These are phyloP conservation scores for Clusia tigrina DNA, from an alignment of 2,888 invertebrate species.

Conservation along the genomic window DNA sequence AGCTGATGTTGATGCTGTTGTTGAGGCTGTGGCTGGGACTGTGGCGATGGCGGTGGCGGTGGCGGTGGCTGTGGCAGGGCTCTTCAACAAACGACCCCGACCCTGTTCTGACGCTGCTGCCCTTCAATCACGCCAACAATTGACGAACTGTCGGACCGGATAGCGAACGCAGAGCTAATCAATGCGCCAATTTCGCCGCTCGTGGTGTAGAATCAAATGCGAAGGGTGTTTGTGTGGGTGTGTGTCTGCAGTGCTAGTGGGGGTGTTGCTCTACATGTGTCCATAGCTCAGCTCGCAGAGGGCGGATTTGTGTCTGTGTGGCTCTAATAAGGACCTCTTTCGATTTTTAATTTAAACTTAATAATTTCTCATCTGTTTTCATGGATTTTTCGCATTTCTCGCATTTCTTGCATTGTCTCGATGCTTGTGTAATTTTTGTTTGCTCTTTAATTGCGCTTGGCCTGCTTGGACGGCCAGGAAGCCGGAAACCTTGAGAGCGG, in stretches of 20 bases:
- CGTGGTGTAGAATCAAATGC: slow-evolving; percentile 12
- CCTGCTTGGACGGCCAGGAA: slow-evolving; percentile 27
- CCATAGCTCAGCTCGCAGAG: no score
- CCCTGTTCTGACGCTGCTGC: slow-evolving; percentile 9
- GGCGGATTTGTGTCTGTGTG: background rate
- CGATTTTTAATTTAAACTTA: slow-evolving; percentile 31
- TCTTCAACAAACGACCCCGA: slow-evolving; percentile 2
- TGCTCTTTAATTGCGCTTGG: slow-evolving; percentile 4
- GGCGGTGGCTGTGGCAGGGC: background rate
- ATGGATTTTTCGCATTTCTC: slow-evolving; percentile 6
- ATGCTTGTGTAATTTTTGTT: no score
- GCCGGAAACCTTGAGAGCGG: slow-evolving; percentile 28
- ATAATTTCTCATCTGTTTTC: slow-evolving; percentile 33
- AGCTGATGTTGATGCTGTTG: no score
- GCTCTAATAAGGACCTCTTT: slow-evolving; percentile 14
- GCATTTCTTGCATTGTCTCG: no score
- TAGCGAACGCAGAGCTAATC: slow-evolving; percentile 36
- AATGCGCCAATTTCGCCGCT: slow-evolving; percentile 41
- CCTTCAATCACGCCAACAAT: slow-evolving; percentile 25
- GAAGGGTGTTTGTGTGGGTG: slow-evolving; percentile 25
- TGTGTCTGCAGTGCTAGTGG: slow-evolving; percentile 32
- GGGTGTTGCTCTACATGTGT: slow-evolving; percentile 15
- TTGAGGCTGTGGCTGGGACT: no score
- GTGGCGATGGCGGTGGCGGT: background rate
- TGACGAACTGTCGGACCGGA: slow-evolving; percentile 17